Evolutionary conservation across 2,797 vertebrate species (phyloP).

Genomic region (Fistularia commersonii): DNA sequence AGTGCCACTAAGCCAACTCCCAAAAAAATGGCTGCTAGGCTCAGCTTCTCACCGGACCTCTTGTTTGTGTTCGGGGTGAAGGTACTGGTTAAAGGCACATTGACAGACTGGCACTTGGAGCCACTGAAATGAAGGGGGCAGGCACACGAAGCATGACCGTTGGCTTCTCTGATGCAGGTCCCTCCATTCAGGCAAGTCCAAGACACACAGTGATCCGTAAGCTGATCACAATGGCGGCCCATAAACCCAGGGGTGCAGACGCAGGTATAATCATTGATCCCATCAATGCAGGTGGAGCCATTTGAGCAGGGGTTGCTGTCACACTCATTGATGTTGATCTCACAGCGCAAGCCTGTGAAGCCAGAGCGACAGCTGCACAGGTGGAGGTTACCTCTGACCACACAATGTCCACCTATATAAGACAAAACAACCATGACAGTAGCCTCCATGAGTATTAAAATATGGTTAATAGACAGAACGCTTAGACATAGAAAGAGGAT

Average conservation of each 20-base stretch:
- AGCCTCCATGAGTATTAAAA: background rate
- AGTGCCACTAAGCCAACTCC: slow-evolving; percentile 85
- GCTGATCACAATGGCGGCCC: slow-evolving; percentile 85
- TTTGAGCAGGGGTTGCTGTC: slow-evolving; percentile 80
- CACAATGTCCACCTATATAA: slow-evolving; percentile 84
- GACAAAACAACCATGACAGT: slow-evolving; percentile 6
- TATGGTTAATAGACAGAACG: background rate
- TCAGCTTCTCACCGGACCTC: slow-evolving; percentile 69
- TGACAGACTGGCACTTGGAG: slow-evolving; percentile 76
- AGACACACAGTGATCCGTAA: slow-evolving; percentile 73
- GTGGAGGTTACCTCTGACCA: slow-evolving; percentile 73
- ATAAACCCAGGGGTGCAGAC: slow-evolving; percentile 83
- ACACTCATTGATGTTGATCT: slow-evolving; percentile 81
- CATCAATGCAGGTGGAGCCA: slow-evolving; percentile 89
- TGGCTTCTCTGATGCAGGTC: slow-evolving; percentile 71
- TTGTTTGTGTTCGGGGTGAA: slow-evolving; percentile 29
- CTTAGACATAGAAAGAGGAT: background rate
- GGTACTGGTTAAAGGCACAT: slow-evolving; percentile 21
- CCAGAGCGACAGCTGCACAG: slow-evolving; percentile 88
- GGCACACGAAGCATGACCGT: slow-evolving; percentile 73
- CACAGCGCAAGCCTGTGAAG: slow-evolving; percentile 86
- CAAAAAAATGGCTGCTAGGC: slow-evolving; percentile 84
- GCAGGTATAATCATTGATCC: slow-evolving; percentile 84
- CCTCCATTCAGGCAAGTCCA: slow-evolving; percentile 87
- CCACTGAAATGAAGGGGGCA: slow-evolving; percentile 85